phyloP scores from a whole-genome alignment of 2,113 vertebrate species.

The Irena cyanogastra region DNA sequence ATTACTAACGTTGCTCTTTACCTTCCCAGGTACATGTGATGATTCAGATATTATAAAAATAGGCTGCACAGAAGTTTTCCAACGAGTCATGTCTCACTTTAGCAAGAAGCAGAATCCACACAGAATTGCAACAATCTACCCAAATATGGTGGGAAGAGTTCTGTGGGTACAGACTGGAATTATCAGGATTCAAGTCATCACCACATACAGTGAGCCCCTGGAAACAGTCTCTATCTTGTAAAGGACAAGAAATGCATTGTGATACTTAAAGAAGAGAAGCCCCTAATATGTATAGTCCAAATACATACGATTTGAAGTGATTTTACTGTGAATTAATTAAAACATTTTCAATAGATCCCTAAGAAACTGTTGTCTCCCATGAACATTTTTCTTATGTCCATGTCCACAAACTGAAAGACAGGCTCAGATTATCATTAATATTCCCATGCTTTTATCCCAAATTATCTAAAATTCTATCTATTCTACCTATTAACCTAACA shows the following conservation, averaged over 20 bases:
- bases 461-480: not conserved
- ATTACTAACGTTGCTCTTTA: not conserved
- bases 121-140: not conserved
- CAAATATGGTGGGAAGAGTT: not conserved
- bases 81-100: not conserved
- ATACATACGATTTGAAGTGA: not conserved
- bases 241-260: not conserved
- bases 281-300: not conserved
- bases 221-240: not conserved
- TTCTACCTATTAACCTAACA: not conserved
- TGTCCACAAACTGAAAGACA: not conserved
- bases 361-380: not conserved
- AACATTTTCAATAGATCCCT: not conserved
- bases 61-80: not conserved
- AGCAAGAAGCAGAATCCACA: not conserved
- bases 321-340: not conserved
- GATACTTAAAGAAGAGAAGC: not conserved
- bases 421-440: not conserved
- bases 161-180: not conserved
- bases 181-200: not conserved
- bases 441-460: not conserved
- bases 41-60: conserved; percentile 1
- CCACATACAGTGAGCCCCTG: not conserved
- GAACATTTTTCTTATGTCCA: not conserved
- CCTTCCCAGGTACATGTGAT: not conserved